Evolutionary conservation across 2,113 vertebrate genomes (phyloP), one percentile per base, ranked within the genome.

Genomic region (Aepyceros melampus): DNA sequence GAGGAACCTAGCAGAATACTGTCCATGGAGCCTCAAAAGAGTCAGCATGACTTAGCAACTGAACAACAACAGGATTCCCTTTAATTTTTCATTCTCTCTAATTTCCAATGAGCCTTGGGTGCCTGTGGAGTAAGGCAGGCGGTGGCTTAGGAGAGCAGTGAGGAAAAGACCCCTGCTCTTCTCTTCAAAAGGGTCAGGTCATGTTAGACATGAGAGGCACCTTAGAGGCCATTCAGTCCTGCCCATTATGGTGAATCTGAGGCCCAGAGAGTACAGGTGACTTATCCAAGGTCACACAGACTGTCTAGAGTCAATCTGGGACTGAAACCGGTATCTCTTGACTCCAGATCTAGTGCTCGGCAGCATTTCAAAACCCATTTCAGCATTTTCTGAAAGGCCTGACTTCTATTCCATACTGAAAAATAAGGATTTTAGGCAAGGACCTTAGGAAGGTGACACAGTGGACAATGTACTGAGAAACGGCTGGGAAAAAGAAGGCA

Each of bases 191-290:
- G 5, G 17, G 14, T 23, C 51, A 16, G 25, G 21, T 51, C 47
- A 2, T 1, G 9, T n/a, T 2, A 25, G 43, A 53, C 58, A 40
- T 33, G 40, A 89, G 67, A 17, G 53, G 67, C 7, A 2, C 19
- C 67, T 58, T 8, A 1, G 8, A n/a, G 71, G 16, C 7, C n/a
- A 9, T 74, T 29, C 11, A 58, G 2, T 56, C 7, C 51, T 60
- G 91, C 5, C n/a, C 9, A 5, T 19, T 5, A 25, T 0, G 4
- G 49, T 12, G 40, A 33, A 21, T 43, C 31, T 4, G 33, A 6
- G 23, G 58, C 47, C 49, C 67, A 43, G 47, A 55, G 25, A 31
- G 74, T 23, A n/a, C 76, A 25, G 83, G 55, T 16, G 93, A 78
- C 84, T 53, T 23, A 33, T 6, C 27, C 53, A 21, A 14, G 29